These are phyloP conservation scores for Vidua chalybeata DNA, from an alignment of 2,113 vertebrate genomes.

Conservation along the genomic window DNA sequence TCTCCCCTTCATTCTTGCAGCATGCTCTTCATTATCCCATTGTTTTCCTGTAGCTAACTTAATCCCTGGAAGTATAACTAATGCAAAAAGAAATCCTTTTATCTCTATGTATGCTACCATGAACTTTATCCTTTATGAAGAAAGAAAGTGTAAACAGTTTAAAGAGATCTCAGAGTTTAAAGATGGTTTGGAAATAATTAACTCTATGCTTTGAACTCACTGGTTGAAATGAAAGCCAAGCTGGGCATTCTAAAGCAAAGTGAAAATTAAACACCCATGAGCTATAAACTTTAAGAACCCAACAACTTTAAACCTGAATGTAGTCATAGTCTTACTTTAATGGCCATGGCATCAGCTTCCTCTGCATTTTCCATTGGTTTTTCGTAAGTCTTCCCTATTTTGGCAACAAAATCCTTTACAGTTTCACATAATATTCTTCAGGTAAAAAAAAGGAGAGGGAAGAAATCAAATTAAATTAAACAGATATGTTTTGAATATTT, in stretches of 20 bases:
- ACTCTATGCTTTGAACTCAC: neutral
- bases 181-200: neutral
- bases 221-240: neutral
- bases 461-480: neutral
- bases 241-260: neutral
- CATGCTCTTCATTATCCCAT: neutral
- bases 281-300: neutral
- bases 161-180: neutral
- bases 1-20: neutral
- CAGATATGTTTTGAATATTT: neutral
- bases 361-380: constrained; percentile 86
- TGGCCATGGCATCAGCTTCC: constrained; percentile 87
- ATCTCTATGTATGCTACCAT: neutral
- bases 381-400: constrained; percentile 93
- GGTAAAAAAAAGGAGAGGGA: constrained; percentile 12
- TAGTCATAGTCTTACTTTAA: constrained; percentile 82
- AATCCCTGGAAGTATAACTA: neutral
- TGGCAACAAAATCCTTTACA: constrained; percentile 95
- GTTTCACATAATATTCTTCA: constrained; percentile 94
- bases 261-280: neutral
- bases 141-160: neutral
- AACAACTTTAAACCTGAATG: neutral
- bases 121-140: neutral
- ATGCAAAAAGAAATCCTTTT: neutral
- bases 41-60: neutral